phyloP scores from a whole-genome alignment of 2,797 vertebrate genomes.

The Lacerta agilis region DNA sequence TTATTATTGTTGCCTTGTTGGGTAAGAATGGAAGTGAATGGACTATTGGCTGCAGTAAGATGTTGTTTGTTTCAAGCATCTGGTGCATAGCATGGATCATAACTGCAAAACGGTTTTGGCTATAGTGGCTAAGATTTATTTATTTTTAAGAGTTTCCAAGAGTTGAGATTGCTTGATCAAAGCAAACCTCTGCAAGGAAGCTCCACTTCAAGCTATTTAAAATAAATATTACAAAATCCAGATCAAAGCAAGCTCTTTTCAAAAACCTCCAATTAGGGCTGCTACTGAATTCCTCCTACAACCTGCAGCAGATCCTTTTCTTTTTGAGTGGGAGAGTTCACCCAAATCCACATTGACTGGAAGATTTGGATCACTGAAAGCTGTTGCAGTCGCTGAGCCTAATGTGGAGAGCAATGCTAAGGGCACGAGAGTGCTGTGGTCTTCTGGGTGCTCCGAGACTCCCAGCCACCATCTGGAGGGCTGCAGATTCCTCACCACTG shows the following conservation, averaged over 20 bases:
- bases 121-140: neutral
- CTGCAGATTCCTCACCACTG: too few relatives aligned
- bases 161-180: neutral
- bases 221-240: neutral
- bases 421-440: too few relatives aligned
- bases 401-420: neutral
- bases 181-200: neutral
- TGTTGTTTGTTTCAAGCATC: neutral
- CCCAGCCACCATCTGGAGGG: too few relatives aligned
- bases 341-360: neutral
- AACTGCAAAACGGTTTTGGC: neutral
- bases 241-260: neutral
- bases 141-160: neutral
- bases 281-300: neutral
- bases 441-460: too few relatives aligned
- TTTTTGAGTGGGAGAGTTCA: neutral
- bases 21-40: neutral
- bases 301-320: neutral
- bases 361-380: neutral
- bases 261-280: neutral
- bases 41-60: neutral
- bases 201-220: neutral
- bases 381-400: too few relatives aligned
- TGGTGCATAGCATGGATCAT: neutral
- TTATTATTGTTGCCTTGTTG: neutral